Evolutionary conservation across 2,888 invertebrate genomes (phyloP), one percentile per base, ranked within the genome.

Genomic region (Zaprionus lineosus): DNA sequence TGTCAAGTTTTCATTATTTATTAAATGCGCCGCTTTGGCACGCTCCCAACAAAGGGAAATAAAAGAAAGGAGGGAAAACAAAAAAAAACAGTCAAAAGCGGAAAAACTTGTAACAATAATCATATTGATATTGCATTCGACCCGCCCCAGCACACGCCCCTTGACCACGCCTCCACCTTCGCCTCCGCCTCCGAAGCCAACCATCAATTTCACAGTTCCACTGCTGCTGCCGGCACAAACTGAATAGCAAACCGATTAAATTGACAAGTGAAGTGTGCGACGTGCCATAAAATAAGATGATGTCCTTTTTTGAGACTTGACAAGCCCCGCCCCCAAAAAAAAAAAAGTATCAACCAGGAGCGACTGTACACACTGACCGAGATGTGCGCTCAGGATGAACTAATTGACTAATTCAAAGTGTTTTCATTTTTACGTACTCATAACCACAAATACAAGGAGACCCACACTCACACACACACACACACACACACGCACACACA

Each of bases 1-100:
- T 81, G 82, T 65, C 82, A 73, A 69, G 70, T 58, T 76, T 77
- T 84, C 77, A 81, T 84, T 81, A 81, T 77, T 74, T 70, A 69
- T 74, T 78, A 57, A 63, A 81, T 77, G 77, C 46, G 79, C 71
- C 84, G 73, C 57, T 72, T 79, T 84, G 81, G 77, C 76, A 84
- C 69, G 62, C 73, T 64, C 41, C 75, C 66, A 67, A 15, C 12
- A 26, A 48, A 7, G 19, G 16, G 24, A n/a, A 8, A n/a, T n/a
- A n/a, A n/a, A n/a, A n/a, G n/a, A n/a, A n/a, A n/a, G n/a, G n/a
- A n/a, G n/a, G n/a, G n/a, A n/a, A n/a, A n/a, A n/a, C n/a, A n/a
- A 11, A 33, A 31, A 11, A 3, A 41, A 31, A 9, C n/a, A 15
- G 15, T 39, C 28, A 7, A 11, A 52, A 36, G 36, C 9, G 26